Conservation (phyloP, 2,113 vertebrate genomes). For the Mionectes macconnelli region DNA sequence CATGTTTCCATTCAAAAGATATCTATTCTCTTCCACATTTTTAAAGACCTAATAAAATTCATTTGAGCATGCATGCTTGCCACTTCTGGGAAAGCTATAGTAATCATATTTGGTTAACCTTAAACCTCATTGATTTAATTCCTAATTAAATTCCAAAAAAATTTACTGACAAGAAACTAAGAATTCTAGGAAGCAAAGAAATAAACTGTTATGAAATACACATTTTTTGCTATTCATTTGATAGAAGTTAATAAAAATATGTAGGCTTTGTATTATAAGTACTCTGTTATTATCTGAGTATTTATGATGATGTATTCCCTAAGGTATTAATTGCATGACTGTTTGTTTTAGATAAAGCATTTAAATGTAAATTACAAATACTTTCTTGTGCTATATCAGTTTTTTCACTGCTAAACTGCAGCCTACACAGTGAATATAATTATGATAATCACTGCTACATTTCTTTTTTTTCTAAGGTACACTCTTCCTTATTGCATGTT, state of each 20-base stretch:
- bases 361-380: slow-evolving; percentile 25
- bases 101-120: neutral
- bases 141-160: neutral
- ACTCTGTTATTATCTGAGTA: neutral
- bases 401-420: neutral
- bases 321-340: neutral
- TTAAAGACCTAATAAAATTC: neutral
- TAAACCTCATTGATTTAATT: neutral
- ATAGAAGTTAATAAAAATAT: neutral
- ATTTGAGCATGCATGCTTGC: neutral
- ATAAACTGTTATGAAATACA: neutral
- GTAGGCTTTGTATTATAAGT: neutral
- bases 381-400: neutral
- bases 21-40: neutral
- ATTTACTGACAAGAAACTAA: neutral
- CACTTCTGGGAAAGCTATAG: neutral
- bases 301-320: neutral
- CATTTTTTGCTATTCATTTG: neutral
- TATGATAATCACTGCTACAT: neutral
- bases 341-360: neutral
- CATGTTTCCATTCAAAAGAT: neutral
- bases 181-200: neutral
- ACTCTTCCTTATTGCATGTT: neutral
- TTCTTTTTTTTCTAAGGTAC: neutral
- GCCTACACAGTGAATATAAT: neutral